Percentiles rank a stretch among this genome's conserved stretches.
These are phyloP conservation scores for Aleiodes leptofemur DNA, from an alignment of 2,888 invertebrate species.

Conservation along the genomic window DNA sequence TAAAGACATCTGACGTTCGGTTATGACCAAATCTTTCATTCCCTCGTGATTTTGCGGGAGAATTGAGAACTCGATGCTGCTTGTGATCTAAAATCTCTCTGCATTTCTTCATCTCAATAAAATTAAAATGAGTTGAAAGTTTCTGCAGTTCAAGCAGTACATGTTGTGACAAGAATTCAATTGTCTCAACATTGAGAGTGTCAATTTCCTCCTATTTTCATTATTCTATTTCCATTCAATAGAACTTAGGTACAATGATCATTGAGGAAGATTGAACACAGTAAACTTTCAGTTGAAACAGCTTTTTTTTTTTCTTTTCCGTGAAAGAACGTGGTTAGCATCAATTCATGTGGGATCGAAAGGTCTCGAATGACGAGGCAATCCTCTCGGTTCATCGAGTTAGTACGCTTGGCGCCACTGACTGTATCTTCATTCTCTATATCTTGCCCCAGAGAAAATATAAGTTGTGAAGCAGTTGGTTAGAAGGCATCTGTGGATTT, in stretches of 20 bases:
- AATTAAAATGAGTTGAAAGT: no score
- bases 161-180: conserved; percentile 13
- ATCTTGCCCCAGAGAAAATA: conserved; percentile 57
- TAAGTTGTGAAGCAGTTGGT: conserved; percentile 46
- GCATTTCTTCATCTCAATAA: no score
- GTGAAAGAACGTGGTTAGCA: conserved; percentile 35
- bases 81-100: neutral
- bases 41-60: neutral
- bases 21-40: conserved; percentile 21
- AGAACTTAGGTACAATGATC: conserved; percentile 10
- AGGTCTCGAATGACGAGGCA: conserved; percentile 33
- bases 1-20: conserved; percentile 26
- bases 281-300: conserved; percentile 26
- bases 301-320: conserved; percentile 17
- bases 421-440: conserved; percentile 16
- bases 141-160: neutral
- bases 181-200: neutral
- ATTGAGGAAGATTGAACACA: conserved; percentile 20
- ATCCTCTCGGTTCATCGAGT: conserved; percentile 27
- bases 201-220: neutral
- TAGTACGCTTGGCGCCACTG: conserved; percentile 55
- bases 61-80: conserved; percentile 1
- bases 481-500: conserved; percentile 62
- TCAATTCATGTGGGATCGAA: conserved; percentile 30
- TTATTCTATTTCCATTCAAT: conserved; percentile 23